phyloP scores from a whole-genome alignment of 2,113 vertebrate genomes.

The Scomber scombrus region DNA sequence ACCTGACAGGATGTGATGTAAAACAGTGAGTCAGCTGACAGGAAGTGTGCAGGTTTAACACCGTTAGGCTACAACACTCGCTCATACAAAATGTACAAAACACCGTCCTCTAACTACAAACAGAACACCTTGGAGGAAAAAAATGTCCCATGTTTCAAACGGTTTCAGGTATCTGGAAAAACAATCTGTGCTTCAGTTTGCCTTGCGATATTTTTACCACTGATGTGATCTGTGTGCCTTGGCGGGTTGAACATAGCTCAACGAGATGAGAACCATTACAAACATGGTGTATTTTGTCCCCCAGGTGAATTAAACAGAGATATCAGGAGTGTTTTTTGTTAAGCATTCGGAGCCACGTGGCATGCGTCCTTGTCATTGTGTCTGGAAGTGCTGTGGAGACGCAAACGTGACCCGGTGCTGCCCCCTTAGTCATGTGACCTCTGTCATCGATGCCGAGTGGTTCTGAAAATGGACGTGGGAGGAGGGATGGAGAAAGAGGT shows the following conservation, averaged over 20 bases:
- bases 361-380: conserved; percentile 87
- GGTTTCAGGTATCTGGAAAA: conserved; percentile 62
- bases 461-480: conserved; percentile 86
- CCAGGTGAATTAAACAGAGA: conserved; percentile 83
- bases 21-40: conserved; percentile 90
- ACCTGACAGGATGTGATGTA: conserved; percentile 84
- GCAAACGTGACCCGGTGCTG: conserved; percentile 90
- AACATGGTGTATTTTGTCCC: conserved; percentile 66
- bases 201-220: conserved; percentile 45
- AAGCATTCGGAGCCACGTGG: conserved; percentile 77
- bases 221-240: conserved; percentile 41
- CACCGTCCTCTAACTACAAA: conserved; percentile 92
- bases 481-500: conserved; percentile 16
- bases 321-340: conserved; percentile 85
- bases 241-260: conserved; percentile 43
- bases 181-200: conserved; percentile 72
- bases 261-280: conserved; percentile 62
- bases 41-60: conserved; percentile 92
- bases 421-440: conserved; percentile 95
- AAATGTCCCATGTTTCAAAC: conserved; percentile 68
- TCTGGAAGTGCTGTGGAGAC: conserved; percentile 92
- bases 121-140: conserved; percentile 61
- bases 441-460: conserved; percentile 98
- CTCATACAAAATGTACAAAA: conserved; percentile 99
- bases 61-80: conserved; percentile 94